Base-by-base conservation (phyloP, 2,797 vertebrate species). In the Enteromius trimaculatus region DNA sequence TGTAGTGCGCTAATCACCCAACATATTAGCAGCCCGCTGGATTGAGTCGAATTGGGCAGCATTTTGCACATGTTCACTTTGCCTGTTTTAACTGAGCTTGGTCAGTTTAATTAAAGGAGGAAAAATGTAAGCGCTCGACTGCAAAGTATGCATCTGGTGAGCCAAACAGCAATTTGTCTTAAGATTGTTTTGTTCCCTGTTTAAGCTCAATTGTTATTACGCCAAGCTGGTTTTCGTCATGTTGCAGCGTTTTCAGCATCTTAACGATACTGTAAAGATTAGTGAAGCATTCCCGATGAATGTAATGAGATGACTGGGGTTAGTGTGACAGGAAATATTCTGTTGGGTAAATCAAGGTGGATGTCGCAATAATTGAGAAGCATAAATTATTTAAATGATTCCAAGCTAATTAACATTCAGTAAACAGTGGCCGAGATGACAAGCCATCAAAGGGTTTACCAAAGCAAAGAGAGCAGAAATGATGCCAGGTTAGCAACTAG, bases 381-480 rank as follows among this genome's bases (percentile, higher is more conserved):
- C 92, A 94, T 95, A 93, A 95, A 95, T 95, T 94, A 95, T 95
- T 94, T 91, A 95, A 93, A 90, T 88, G 60, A 89, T 89, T 90
- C 87, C 81, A 85, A 16, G 78, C 91, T 93, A 92, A 95, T 95
- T 94, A 93, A 91, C 90, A 94, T 95, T 93, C 92, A 92, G 91
- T 93, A 93, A 94, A 91, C 91, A 91, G 89, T 80, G 79, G 88
- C 68, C 84, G 88, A 85, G 86, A 91, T 89, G 92, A 91, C 82
- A 87, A 90, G 89, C 88, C 90, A 89, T 93, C 91, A 72, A 16
- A 51, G 26, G 71, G 34, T 77, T 72, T 77, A 65, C 23, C 42
- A 58, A 68, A 44, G 70, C 77, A 86, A 80, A 64, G 14, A 68
- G 34, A 66, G 29, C 4, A 21, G 44, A 6, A 71, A 37, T 49